Conservation (phyloP, 2,113 vertebrate species). For the Mobula birostris region DNA sequence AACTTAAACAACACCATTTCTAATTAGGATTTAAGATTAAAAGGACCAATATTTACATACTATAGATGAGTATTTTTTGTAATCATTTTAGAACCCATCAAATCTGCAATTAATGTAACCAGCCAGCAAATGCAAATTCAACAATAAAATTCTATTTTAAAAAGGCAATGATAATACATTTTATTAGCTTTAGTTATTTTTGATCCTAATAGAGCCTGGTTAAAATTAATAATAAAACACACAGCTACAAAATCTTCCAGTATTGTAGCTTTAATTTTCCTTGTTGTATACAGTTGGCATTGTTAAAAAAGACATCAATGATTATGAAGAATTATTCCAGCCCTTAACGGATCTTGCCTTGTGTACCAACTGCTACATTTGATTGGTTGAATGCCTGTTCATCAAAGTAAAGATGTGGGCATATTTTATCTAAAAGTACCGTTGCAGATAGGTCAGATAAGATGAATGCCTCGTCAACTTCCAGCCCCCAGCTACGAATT, state of each 20-base stretch:
- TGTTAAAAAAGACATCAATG: background rate
- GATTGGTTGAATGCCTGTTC: constrained; percentile 82
- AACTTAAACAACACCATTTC: background rate
- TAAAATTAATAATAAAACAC: constrained; percentile 22
- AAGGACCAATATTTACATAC: background rate
- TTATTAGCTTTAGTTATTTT: background rate
- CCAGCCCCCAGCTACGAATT: constrained; percentile 87
- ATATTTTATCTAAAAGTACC: constrained; percentile 80
- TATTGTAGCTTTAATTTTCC: constrained; percentile 27
- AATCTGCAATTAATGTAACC: too few species aligned
- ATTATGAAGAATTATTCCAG: background rate
- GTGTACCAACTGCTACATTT: background rate
- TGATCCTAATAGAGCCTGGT: too few species aligned
- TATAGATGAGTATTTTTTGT: background rate
- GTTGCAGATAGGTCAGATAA: constrained; percentile 87
- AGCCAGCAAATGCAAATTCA: background rate
- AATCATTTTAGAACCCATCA: background rate
- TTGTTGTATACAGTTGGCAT: background rate
- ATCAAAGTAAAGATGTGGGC: constrained; percentile 89
- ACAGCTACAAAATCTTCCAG: background rate
- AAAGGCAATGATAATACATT: background rate
- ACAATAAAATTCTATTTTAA: background rate
- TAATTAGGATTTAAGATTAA: background rate
- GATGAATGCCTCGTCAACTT: constrained; percentile 92
- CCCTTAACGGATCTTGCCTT: background rate